These are phyloP conservation scores for Kradibia gibbosae DNA, from an alignment of 1,140 invertebrate genomes.

Conservation along the genomic window DNA sequence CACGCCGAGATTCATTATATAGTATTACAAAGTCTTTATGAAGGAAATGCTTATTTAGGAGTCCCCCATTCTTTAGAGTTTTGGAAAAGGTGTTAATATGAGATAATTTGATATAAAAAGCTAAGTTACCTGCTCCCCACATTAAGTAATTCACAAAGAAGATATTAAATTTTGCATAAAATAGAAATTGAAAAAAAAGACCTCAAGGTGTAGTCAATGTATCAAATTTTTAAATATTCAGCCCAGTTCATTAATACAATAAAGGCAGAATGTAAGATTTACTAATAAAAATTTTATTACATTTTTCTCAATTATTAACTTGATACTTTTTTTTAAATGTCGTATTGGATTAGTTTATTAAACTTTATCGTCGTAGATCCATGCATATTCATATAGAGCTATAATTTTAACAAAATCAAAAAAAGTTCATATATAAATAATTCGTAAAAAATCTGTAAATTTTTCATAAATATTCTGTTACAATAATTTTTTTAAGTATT, in stretches of 20 bases:
- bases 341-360: background rate
- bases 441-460: too few species aligned
- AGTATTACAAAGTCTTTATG: background rate
- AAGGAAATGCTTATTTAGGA: background rate
- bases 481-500: too few species aligned
- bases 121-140: background rate
- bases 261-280: background rate
- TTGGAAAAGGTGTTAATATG: background rate
- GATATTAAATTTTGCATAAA: background rate
- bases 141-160: background rate
- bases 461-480: too few species aligned
- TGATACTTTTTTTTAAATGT: background rate
- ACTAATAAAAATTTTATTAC: background rate
- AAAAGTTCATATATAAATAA: too few species aligned
- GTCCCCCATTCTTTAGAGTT: background rate
- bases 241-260: background rate
- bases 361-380: background rate
- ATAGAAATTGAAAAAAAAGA: background rate
- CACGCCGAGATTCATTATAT: background rate
- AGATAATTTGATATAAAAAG: background rate
- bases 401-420: background rate
- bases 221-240: slow-evolving; percentile 15
- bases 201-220: background rate
- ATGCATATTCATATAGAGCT: background rate
- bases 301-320: background rate